These are phyloP conservation scores for Phenganax stokvisi DNA, from an alignment of 92 coral and sea anemone species.

Conservation along the genomic window DNA sequence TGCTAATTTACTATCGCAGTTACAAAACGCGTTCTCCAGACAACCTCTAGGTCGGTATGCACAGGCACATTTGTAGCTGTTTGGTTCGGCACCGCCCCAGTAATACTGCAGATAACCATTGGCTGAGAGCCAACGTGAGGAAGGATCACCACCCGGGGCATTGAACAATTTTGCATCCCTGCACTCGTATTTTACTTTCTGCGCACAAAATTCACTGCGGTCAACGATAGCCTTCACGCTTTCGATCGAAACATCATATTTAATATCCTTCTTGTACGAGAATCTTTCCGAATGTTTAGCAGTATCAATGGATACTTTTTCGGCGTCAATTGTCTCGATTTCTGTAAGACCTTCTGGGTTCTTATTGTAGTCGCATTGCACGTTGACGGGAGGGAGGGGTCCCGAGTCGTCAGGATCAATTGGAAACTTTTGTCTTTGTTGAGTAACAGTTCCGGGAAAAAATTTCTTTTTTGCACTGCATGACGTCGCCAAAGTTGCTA, in stretches of 20 bases:
- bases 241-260: conserved; percentile 22
- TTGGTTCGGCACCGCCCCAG: conserved; percentile 35
- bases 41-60: conserved; percentile 23
- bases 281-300: conserved; percentile 6
- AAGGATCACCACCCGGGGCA: conserved; percentile 18
- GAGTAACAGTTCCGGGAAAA: not conserved
- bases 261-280: conserved; percentile 28
- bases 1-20: conserved; percentile 24
- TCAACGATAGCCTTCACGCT: conserved; percentile 26
- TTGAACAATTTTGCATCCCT: conserved; percentile 25
- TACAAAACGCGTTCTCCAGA: not conserved
- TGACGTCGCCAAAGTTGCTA: conserved; percentile 23
- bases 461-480: conserved; percentile 15
- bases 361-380: conserved; percentile 16
- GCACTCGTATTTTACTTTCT: conserved; percentile 29
- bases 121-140: conserved; percentile 33
- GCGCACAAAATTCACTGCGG: conserved; percentile 25
- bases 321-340: conserved; percentile 3
- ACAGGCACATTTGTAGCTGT: conserved; percentile 35
- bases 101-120: conserved; percentile 40
- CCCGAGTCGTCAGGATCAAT: conserved; percentile 43
- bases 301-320: not conserved
- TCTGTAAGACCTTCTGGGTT: conserved; percentile 20
- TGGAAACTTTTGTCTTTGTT: not conserved
- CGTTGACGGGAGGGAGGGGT: conserved; percentile 17